Base-by-base conservation (phyloP, 64 coral and sea anemone genomes). In the Montipora efflorescens region DNA sequence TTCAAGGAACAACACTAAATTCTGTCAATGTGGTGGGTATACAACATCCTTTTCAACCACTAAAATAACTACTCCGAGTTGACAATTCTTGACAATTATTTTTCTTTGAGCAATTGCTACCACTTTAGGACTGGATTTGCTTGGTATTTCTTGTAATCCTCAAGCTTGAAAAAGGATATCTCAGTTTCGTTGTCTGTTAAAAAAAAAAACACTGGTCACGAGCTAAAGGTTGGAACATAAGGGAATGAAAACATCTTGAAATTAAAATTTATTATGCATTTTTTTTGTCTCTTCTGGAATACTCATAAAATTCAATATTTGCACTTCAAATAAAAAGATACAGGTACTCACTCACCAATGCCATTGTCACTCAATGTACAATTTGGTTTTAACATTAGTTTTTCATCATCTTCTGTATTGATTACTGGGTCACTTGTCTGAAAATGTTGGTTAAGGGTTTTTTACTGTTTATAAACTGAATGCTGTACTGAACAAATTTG, bases 91-190 rank as follows among this genome's bases (percentile, higher is more conserved):
- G 36, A 8, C 16, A 11, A n/a, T 8, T 81, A 22, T 28, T 59
- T 64, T 13, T 69, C 61, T 12, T 8, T 6, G 53, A 64, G 43
- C 9, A 67, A 23, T 53, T 14, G 50, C 77, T 92, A 99, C 98
- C 98, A 99, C 84, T 94, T 96, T 50, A 96, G 44, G 23, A 85
- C 85, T 89, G 95, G 95, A 66, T 96, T 95, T 46, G 79, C 79
- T 80, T 99, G 96, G 82, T 99, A 99, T 80, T 90, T 92, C 20
- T 90, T 50, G 66, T 99, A 99, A 81, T 99, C 98, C 46, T 96
- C 95, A 72, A 68, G 78, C 55, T 81, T 92, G 69, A 94, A 96
- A 51, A 88, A 93, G 43, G 95, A 96, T 53, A 96, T 77, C 81
- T 96, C 95, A 59, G 98, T 99, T 92, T 99, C 92, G 59, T 99